Conservation (phyloP, 1,140 invertebrate genomes). For the Camponotus vicinus region DNA sequence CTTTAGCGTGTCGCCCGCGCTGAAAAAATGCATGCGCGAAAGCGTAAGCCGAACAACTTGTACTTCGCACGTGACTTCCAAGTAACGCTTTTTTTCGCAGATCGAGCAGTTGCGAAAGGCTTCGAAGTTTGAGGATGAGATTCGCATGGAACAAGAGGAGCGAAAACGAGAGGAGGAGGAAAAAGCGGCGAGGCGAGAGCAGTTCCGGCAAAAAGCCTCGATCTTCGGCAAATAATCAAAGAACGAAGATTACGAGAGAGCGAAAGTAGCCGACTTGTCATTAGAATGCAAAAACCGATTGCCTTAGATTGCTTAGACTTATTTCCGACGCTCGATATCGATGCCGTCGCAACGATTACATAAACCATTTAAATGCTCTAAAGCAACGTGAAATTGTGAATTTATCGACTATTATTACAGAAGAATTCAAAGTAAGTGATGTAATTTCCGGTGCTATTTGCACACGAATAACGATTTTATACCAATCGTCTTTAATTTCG, state of each 20-base stretch:
- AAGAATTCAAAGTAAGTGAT: neutral
- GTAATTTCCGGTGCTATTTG: neutral
- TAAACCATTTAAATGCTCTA: slow-evolving; percentile 41
- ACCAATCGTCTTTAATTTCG: neutral
- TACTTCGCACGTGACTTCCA: slow-evolving; percentile 1
- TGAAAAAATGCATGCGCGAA: slow-evolving; percentile 53
- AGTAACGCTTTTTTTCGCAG: slow-evolving; percentile 81
- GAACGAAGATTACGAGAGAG: slow-evolving; percentile 47
- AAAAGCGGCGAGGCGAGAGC: slow-evolving; percentile 90
- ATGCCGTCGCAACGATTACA: neutral
- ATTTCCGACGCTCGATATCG: slow-evolving; percentile 38
- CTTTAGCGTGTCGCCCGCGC: slow-evolving; percentile 23
- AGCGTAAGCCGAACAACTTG: slow-evolving; percentile 51
- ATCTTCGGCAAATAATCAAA: slow-evolving; percentile 88
- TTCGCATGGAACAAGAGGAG: slow-evolving; percentile 94
- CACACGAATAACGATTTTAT: neutral
- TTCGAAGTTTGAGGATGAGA: slow-evolving; percentile 95
- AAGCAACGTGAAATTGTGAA: slow-evolving; percentile 29
- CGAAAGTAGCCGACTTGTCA: slow-evolving; percentile 28
- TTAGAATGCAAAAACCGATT: slow-evolving; percentile 54
- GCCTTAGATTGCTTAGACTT: slow-evolving; percentile 49
- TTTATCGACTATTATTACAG: neutral
- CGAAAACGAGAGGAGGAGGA: slow-evolving; percentile 92
- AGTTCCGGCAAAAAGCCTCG: slow-evolving; percentile 94
- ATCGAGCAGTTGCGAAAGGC: slow-evolving; percentile 93